Percentiles rank a stretch among this genome's conserved stretches.
Conservation (phyloP, 2,113 vertebrate genomes). For the Gymnobelideus leadbeateri region DNA sequence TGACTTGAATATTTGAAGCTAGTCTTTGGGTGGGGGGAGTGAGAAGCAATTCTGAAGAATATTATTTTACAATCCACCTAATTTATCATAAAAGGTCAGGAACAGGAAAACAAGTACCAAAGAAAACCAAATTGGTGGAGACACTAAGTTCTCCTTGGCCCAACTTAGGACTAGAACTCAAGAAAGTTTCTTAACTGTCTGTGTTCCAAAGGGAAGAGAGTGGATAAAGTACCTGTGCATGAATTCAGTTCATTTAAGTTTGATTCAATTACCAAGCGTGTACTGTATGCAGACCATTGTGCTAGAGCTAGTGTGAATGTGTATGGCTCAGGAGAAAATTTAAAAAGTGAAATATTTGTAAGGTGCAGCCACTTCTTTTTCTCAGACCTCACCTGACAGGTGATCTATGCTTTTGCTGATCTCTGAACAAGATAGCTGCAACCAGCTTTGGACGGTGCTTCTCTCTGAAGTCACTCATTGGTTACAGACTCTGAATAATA, state of each 20-base stretch:
- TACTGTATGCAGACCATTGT: neutral
- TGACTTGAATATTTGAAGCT: neutral
- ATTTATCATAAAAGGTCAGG: neutral
- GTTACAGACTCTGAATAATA: slow-evolving; percentile 72
- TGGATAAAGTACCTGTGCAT: neutral
- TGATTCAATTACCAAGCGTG: neutral
- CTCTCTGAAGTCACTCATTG: slow-evolving; percentile 42
- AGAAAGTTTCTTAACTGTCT: neutral
- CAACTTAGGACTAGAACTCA: neutral
- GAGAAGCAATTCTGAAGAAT: neutral
- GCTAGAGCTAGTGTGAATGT: neutral
- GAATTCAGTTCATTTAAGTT: neutral
- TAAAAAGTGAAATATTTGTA: slow-evolving; percentile 43
- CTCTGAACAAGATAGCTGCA: slow-evolving; percentile 44
- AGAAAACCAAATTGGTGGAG: neutral
- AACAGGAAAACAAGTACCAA: neutral
- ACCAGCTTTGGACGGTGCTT: slow-evolving; percentile 57
- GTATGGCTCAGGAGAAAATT: neutral
- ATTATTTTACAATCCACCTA: neutral
- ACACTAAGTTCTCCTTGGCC: neutral
- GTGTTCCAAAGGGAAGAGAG: neutral
- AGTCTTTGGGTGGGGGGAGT: neutral
- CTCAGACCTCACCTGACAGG: slow-evolving; percentile 17
- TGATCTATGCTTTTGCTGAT: slow-evolving; percentile 57
- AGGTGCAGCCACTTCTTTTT: slow-evolving; percentile 55